A percentile compares a stretch with the other conserved stretches of the same genome.
Evolutionary conservation across 2,888 invertebrate species (phyloP).

Genomic region (Hirtodrosophila cameraria): DNA sequence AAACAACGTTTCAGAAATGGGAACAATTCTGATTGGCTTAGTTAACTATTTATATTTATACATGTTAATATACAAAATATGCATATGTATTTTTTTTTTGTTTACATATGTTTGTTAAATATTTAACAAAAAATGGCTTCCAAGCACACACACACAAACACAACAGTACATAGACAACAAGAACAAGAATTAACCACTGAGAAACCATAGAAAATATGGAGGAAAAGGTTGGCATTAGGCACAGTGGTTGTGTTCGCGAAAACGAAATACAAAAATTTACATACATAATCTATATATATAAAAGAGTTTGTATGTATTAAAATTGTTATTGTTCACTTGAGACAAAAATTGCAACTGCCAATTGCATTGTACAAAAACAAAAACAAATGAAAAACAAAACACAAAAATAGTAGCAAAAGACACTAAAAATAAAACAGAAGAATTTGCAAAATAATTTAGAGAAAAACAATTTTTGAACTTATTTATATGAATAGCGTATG

Average conservation of each 20-base stretch:
- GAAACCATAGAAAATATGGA: constrained; percentile 43
- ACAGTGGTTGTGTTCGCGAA: constrained; percentile 32
- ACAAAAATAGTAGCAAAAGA: constrained; percentile 45
- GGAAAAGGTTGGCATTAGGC: constrained; percentile 18
- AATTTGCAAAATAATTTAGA: constrained; percentile 36
- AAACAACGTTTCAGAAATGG: no score
- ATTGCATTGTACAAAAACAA: constrained; percentile 62
- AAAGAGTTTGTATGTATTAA: no score
- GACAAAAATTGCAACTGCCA: constrained; percentile 66
- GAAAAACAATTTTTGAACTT: constrained; percentile 32
- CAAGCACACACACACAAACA: constrained; percentile 29
- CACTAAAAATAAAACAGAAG: constrained; percentile 45
- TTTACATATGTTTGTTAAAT: constrained; percentile 37
- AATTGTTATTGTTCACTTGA: constrained; percentile 12
- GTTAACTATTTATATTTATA: constrained; percentile 12
- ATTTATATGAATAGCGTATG: constrained; percentile 53
- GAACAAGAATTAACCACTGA: neutral
- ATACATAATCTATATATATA: no score
- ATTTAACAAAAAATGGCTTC: constrained; percentile 40
- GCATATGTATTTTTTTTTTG: constrained; percentile 41
- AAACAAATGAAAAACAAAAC: constrained; percentile 13
- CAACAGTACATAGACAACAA: neutral
- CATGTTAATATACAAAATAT: neutral
- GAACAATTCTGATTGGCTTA: no score
- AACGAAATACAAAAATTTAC: constrained; percentile 2